Conservation (phyloP, 2,797 vertebrate genomes). For the Thripadectes ignobilis region DNA sequence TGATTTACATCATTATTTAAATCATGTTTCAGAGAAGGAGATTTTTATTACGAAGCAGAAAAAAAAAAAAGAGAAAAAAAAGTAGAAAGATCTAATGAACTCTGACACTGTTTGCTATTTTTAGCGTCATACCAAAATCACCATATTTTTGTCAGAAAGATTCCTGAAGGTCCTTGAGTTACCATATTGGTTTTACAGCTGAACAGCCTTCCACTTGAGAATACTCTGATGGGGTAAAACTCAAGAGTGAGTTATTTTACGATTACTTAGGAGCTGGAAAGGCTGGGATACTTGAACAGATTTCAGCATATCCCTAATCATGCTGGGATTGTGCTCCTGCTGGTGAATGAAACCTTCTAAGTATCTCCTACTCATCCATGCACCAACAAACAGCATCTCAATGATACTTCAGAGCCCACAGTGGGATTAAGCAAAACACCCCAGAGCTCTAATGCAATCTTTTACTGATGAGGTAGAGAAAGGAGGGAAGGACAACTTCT, state of each 20-base stretch:
- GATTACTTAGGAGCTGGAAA: not conserved
- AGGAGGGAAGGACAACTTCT: slow-evolving; percentile 23
- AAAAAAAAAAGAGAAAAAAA: not conserved
- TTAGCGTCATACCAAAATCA: not conserved
- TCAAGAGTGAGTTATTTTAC: not conserved
- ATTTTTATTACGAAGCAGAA: slow-evolving; percentile 19
- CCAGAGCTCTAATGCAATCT: not conserved
- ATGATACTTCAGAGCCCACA: not conserved
- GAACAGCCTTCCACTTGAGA: not conserved
- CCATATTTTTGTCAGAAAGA: not conserved
- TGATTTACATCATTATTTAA: slow-evolving; percentile 62
- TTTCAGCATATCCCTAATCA: not conserved
- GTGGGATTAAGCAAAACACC: slow-evolving; percentile 26
- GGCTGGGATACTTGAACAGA: not conserved
- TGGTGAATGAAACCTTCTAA: not conserved
- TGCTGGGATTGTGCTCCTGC: not conserved
- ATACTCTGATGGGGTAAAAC: not conserved
- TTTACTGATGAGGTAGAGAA: not conserved
- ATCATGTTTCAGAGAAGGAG: slow-evolving; percentile 32
- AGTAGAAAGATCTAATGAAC: not conserved
- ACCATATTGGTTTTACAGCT: not conserved
- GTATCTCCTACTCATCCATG: not conserved
- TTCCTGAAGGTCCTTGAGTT: not conserved
- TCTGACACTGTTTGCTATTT: not conserved
- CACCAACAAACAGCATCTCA: slow-evolving; percentile 5